Evolutionary conservation across 2,888 invertebrate species (phyloP).

Genomic region (Atherix ibis): DNA sequence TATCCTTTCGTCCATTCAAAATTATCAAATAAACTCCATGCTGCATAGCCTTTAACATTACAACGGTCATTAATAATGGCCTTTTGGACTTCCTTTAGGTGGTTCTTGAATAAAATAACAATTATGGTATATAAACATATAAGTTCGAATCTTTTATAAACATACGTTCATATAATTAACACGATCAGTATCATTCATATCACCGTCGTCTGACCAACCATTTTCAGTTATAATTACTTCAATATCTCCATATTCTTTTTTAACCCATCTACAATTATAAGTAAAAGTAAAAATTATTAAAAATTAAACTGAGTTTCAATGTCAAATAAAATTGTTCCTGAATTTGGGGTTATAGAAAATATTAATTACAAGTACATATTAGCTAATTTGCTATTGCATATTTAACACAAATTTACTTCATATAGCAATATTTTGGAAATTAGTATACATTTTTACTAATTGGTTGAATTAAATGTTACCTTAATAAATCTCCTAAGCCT

Average conservation of each 20-base stretch:
- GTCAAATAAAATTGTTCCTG: too few species aligned
- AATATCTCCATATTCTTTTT: slow-evolving; percentile 37
- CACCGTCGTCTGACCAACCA: slow-evolving; percentile 36
- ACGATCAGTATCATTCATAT: slow-evolving; percentile 29
- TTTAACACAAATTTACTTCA: too few species aligned
- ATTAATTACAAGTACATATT: too few species aligned
- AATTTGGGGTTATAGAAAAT: too few species aligned
- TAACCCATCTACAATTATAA: slow-evolving; percentile 34
- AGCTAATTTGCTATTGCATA: too few species aligned
- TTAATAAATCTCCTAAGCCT: slow-evolving; percentile 17
- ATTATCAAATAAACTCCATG: slow-evolving; percentile 24
- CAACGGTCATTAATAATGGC: slow-evolving; percentile 19
- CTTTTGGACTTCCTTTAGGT: slow-evolving; percentile 19
- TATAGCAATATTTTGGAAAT: too few species aligned
- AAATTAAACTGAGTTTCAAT: background rate
- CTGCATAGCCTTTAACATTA: slow-evolving; percentile 19
- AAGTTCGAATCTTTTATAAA: slow-evolving; percentile 8
- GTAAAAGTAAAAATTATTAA: slow-evolving; percentile 26
- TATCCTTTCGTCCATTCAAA: slow-evolving; percentile 24
- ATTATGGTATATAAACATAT: background rate
- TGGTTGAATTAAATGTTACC: slow-evolving; percentile 8
- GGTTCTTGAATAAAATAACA: slow-evolving; percentile 13
- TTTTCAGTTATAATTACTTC: slow-evolving; percentile 43
- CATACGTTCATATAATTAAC: slow-evolving; percentile 18
- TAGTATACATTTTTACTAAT: too few species aligned